These are phyloP conservation scores for Heliconius hermathena DNA, from an alignment of 1,140 invertebrate species.

Conservation along the genomic window DNA sequence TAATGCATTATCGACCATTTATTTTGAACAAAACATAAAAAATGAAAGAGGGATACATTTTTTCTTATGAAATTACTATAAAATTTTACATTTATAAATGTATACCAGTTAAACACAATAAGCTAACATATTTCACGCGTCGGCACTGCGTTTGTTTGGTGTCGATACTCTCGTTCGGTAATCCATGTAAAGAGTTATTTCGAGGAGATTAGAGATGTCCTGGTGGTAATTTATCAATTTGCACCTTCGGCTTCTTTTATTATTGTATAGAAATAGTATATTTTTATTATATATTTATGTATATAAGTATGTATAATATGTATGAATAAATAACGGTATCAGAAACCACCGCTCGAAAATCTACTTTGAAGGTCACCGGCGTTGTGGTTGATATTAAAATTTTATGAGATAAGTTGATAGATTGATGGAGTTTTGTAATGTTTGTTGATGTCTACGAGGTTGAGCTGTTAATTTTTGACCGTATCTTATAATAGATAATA, in stretches of 20 bases:
- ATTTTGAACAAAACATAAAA: constrained; percentile 15
- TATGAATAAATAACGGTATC: not conserved
- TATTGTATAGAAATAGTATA: not conserved
- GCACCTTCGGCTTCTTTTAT: constrained; percentile 33
- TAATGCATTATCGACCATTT: constrained; percentile 37
- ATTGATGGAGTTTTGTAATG: not conserved
- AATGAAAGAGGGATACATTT: constrained; percentile 41
- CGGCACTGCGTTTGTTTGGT: constrained; percentile 28
- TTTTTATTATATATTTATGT: not conserved
- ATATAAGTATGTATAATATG: not conserved
- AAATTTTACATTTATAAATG: constrained; percentile 24
- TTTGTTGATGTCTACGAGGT: not conserved
- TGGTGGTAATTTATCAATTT: constrained; percentile 71
- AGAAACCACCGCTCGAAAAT: not conserved
- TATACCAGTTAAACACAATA: constrained; percentile 57
- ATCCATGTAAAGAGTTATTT: constrained; percentile 66
- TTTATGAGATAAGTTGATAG: not conserved
- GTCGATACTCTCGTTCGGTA: constrained; percentile 43
- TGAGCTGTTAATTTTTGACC: not conserved
- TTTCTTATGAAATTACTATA: constrained; percentile 63
- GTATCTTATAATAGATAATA: not conserved
- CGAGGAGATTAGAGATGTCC: constrained; percentile 61
- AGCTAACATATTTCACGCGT: constrained; percentile 48
- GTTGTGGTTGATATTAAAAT: not conserved
- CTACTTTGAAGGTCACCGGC: not conserved